These are phyloP conservation scores for Delphinapterus leucas DNA, from an alignment of 2,113 vertebrate species.

Conservation along the genomic window DNA sequence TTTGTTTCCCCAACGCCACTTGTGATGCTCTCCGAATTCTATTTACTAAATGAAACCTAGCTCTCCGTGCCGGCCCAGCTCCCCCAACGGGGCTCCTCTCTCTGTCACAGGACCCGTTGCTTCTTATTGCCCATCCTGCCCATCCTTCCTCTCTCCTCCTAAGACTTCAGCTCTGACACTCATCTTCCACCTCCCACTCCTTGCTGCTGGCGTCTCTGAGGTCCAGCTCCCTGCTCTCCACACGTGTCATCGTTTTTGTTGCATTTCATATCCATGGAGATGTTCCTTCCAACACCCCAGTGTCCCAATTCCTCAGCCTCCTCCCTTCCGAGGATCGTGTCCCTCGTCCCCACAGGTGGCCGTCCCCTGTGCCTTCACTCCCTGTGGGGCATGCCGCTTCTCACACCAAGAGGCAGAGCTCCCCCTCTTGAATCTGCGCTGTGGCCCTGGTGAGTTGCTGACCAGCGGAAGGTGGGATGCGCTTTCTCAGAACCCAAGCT, in stretches of 20 bases:
- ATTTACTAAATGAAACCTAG: background rate
- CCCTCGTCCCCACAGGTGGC: background rate
- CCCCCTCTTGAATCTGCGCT: background rate
- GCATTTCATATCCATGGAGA: background rate
- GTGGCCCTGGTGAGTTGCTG: background rate
- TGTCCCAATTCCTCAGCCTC: background rate
- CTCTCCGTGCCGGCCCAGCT: rapidly evolving
- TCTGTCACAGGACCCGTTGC: background rate
- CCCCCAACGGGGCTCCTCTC: background rate
- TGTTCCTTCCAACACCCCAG: background rate
- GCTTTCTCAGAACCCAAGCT: background rate
- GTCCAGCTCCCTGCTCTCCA: background rate
- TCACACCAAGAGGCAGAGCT: background rate
- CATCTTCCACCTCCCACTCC: background rate
- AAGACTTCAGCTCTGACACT: background rate
- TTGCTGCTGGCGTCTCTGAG: background rate
- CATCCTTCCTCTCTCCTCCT: background rate
- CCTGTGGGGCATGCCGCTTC: rapidly evolving
- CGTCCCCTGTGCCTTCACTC: background rate
- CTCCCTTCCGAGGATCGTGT: background rate
- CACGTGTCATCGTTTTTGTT: background rate
- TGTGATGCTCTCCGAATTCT: background rate
- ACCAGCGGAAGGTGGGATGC: background rate
- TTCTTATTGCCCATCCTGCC: background rate
- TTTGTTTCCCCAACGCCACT: background rate